A percentile compares a stretch with the other conserved stretches of the same genome.
Evolutionary conservation across 2,888 invertebrate species (phyloP).

Genomic region (Heliconius erato): DNA sequence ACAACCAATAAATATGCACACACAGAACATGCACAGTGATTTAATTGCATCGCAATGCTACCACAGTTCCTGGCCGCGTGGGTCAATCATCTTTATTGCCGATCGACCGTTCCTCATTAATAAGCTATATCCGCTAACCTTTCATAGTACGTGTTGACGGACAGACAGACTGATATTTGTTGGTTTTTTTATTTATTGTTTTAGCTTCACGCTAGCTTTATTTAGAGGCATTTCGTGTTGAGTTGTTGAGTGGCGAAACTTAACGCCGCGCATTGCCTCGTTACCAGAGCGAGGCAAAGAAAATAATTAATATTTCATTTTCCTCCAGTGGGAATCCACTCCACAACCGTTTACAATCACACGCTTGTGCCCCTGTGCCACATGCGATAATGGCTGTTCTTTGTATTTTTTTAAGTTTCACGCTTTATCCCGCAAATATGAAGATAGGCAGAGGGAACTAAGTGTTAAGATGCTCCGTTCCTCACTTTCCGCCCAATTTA

Average conservation of each 20-base stretch:
- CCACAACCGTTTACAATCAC: no score
- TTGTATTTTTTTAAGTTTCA: no score
- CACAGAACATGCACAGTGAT: constrained; percentile 5
- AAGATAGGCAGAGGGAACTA: no score
- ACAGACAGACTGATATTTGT: background rate
- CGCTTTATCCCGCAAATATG: no score
- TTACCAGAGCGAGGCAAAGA: background rate
- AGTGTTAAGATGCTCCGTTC: no score
- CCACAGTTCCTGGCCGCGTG: constrained; percentile 31
- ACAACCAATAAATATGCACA: background rate
- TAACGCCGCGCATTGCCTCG: background rate
- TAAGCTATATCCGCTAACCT: constrained; percentile 82
- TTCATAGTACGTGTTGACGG: constrained; percentile 72
- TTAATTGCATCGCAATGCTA: constrained; percentile 25
- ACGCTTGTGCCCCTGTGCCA: no score
- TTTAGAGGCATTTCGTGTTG: background rate
- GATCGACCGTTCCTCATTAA: constrained; percentile 80
- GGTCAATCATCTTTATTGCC: constrained; percentile 76
- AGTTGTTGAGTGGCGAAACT: background rate
- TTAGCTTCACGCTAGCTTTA: no score
- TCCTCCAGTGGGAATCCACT: background rate
- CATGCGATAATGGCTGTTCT: no score
- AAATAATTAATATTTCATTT: background rate
- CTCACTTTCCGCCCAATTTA: no score
- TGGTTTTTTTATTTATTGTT: background rate